Evolutionary conservation across 2,797 vertebrate genomes (phyloP).

Genomic region (Mormyrus proboscirostris): DNA sequence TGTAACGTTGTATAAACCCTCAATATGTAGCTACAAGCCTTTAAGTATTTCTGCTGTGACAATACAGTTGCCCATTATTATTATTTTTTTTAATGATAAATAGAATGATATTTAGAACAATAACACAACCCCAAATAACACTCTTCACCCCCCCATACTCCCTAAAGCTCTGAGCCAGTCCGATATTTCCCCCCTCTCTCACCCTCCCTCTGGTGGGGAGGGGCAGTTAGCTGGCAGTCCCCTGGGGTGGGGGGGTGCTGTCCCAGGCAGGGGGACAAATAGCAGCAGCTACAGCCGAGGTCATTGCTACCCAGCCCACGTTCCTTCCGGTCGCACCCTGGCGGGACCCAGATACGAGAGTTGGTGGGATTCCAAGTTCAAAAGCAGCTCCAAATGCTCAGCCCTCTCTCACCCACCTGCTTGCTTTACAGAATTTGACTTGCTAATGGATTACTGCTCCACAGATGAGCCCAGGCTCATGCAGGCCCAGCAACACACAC

Average conservation of each 20-base stretch:
- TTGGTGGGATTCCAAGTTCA: slow-evolving; percentile 30
- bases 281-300: not conserved
- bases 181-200: not conserved
- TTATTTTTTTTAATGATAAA: not conserved
- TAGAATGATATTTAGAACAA: too few species aligned
- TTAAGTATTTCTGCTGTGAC: not conserved
- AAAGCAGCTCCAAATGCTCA: slow-evolving; percentile 22
- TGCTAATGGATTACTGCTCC: slow-evolving; percentile 22
- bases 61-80: not conserved
- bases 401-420: slow-evolving; percentile 26
- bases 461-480: not conserved
- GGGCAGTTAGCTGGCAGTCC: not conserved
- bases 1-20: not conserved
- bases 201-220: not conserved
- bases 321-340: slow-evolving; percentile 8
- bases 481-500: not conserved
- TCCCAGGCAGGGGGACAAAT: not conserved
- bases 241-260: not conserved
- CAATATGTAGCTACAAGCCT: not conserved
- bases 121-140: not conserved
- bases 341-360: not conserved
- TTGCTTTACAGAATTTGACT: slow-evolving; percentile 28
- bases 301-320: not conserved
- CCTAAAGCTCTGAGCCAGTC: not conserved
- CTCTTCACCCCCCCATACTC: not conserved